Conservation (phyloP, 2,888 invertebrate species). For the Camponotus fellah region DNA sequence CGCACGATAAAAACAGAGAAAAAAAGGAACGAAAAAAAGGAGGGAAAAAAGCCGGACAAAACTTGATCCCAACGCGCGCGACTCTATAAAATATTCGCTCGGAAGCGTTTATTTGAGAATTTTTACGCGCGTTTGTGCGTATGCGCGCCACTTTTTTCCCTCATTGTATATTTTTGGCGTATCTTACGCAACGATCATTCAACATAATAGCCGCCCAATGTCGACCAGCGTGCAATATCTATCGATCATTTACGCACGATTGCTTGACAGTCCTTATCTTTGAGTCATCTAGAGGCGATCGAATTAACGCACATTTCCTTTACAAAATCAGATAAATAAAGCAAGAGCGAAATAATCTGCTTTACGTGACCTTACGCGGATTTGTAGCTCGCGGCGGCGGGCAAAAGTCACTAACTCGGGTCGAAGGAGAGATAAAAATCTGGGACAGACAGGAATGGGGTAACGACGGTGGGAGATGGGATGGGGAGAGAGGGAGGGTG, state of each 20-base stretch:
- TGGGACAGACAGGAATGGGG: constrained; percentile 17
- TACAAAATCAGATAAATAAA: constrained; percentile 5
- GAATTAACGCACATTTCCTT: constrained; percentile 28
- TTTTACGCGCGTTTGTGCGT: constrained; percentile 20
- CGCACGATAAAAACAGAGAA: constrained; percentile 28
- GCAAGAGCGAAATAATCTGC: constrained; percentile 37
- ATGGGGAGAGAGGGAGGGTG: no score
- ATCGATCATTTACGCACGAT: background rate
- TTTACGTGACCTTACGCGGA: constrained; percentile 64
- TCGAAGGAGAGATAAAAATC: constrained; percentile 63
- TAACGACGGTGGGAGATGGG: background rate
- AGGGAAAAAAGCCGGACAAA: constrained; percentile 2
- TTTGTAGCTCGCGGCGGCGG: constrained; percentile 56
- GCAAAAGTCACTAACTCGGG: constrained; percentile 45
- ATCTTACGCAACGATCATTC: constrained; percentile 16
- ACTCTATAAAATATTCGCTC: constrained; percentile 49
- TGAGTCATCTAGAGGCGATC: constrained; percentile 8
- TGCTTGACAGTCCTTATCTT: background rate
- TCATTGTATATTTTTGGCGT: background rate
- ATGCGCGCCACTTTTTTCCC: background rate
- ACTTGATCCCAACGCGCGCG: constrained; percentile 36
- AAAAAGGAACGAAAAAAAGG: no score
- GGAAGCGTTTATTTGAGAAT: constrained; percentile 36
- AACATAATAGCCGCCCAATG: constrained; percentile 19
- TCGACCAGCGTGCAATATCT: background rate